Evolutionary conservation across 2,113 vertebrate species (phyloP).

Genomic region (Thymallus thymallus): DNA sequence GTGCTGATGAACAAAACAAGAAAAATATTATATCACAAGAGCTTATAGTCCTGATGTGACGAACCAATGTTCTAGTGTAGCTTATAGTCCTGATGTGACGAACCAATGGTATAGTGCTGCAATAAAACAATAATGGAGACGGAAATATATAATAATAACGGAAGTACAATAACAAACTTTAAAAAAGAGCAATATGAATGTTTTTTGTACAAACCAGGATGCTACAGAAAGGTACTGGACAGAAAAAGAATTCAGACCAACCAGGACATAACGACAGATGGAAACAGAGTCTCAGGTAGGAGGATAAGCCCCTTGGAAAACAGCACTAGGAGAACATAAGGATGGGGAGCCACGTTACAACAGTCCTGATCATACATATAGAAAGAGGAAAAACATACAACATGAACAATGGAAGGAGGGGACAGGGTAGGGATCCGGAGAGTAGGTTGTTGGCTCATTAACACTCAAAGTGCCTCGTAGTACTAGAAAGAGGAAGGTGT

Average conservation of each 20-base stretch:
- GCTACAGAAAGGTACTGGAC: slow-evolving; percentile 9
- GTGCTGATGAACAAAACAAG: neutral
- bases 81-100: too few relatives aligned
- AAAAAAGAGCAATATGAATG: neutral
- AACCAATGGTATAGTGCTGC: neutral
- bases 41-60: neutral
- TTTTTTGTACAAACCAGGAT: neutral
- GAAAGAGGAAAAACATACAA: slow-evolving; percentile 40
- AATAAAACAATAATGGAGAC: neutral
- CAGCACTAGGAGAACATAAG: slow-evolving; percentile 16
- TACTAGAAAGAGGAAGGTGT: slow-evolving; percentile 41
- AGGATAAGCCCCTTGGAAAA: slow-evolving; percentile 9
- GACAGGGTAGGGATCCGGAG: slow-evolving; percentile 14
- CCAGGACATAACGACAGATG: neutral
- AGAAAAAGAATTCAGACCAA: slow-evolving; percentile 1
- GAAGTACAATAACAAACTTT: neutral
- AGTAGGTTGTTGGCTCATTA: slow-evolving; percentile 49
- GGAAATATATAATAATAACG: neutral
- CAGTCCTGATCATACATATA: slow-evolving; percentile 68
- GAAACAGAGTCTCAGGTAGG: neutral
- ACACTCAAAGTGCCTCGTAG: slow-evolving; percentile 39
- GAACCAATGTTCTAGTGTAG: neutral
- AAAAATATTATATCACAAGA: neutral
- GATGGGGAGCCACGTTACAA: slow-evolving; percentile 8
- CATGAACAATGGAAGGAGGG: slow-evolving; percentile 17